A percentile compares a stretch with the other conserved stretches of the same genome.
Evolutionary conservation across 2,888 invertebrate genomes (phyloP).

Genomic region (Alloscopus bannaensis): DNA sequence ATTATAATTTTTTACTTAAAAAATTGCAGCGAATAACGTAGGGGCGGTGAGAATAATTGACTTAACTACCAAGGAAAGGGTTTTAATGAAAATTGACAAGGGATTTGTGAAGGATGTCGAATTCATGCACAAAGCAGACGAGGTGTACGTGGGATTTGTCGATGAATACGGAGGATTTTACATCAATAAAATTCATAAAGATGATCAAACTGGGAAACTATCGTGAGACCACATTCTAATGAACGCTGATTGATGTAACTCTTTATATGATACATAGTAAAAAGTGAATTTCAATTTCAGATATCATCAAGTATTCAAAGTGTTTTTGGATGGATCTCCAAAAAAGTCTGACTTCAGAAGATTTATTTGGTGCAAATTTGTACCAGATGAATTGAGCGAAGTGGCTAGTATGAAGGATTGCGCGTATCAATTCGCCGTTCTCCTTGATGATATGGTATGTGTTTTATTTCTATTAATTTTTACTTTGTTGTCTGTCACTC

Average conservation of each 20-base stretch:
- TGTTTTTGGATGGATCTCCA: slow-evolving; percentile 76
- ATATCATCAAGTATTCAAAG: slow-evolving; percentile 80
- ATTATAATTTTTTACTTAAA: not conserved
- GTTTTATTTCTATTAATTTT: slow-evolving; percentile 9
- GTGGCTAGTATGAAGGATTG: slow-evolving; percentile 79
- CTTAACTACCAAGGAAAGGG: slow-evolving; percentile 84
- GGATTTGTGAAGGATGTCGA: slow-evolving; percentile 93
- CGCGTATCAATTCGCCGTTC: slow-evolving; percentile 86
- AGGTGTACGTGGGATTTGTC: slow-evolving; percentile 89
- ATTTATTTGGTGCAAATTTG: slow-evolving; percentile 96
- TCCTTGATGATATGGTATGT: slow-evolving; percentile 83
- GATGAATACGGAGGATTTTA: slow-evolving; percentile 90
- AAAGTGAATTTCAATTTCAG: slow-evolving; percentile 74
- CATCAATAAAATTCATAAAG: slow-evolving; percentile 82
- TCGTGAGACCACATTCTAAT: slow-evolving; percentile 55
- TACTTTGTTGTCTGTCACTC: slow-evolving; percentile 70
- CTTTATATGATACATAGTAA: not conserved
- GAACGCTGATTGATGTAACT: too few species aligned
- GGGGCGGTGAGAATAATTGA: slow-evolving; percentile 90
- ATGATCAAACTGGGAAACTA: slow-evolving; percentile 62
- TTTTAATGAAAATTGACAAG: slow-evolving; percentile 89
- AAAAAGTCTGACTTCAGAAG: slow-evolving; percentile 77
- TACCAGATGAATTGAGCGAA: slow-evolving; percentile 80
- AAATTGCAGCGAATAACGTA: slow-evolving; percentile 68
- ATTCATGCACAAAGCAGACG: slow-evolving; percentile 88